Evolutionary conservation across 2,888 invertebrate species (phyloP), one percentile per base, ranked within the genome.

Genomic region (Tenthredo mesomela): DNA sequence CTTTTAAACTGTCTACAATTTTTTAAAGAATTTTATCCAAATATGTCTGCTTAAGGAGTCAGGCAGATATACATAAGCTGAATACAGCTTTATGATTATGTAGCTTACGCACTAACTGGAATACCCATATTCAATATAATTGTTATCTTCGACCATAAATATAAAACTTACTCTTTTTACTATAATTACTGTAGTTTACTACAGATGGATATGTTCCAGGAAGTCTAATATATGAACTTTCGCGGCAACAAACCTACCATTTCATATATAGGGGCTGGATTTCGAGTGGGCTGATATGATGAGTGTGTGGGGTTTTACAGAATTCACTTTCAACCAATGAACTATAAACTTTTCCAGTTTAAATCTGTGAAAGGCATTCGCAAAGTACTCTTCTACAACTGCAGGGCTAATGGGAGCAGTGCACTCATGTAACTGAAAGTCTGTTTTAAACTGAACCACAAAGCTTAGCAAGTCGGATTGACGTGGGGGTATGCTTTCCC

Each of bases 401-500:
- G 33, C 77, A 77, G 33, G 54, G 54, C 40, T 50, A 7, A 54
- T 47, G 75, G 25, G 15, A 75, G 21, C 77, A 77, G 47, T 77
- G 54, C 77, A 54, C 77, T 77, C 54, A 18, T 54, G 9, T 54
- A 77, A 50, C 54, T 77, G 77, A 77, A 77, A 77, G 77, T 77
- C 33, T 77, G 6, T 50, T 77, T 18, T 40, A 29, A 77, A n/a
- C 47, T 25, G 29, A 54, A 77, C 25, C 21, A 21, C 18, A 37
- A 54, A 77, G 54, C 77, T 33, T 33, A 50, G 47, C 7, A 29
- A 21, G 65, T 58, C 12, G 21, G 61, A 21, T 40, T 21, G 1
- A 61, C 80, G 80, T 80, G 80, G 80, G 80, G 80, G 58, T 37
- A 65, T 15, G 80, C 43, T 54, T 18, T 47, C 47, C 84, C 84